These are phyloP conservation scores for Embiotoca jacksoni DNA, from an alignment of 2,113 vertebrate genomes.

Conservation along the genomic window DNA sequence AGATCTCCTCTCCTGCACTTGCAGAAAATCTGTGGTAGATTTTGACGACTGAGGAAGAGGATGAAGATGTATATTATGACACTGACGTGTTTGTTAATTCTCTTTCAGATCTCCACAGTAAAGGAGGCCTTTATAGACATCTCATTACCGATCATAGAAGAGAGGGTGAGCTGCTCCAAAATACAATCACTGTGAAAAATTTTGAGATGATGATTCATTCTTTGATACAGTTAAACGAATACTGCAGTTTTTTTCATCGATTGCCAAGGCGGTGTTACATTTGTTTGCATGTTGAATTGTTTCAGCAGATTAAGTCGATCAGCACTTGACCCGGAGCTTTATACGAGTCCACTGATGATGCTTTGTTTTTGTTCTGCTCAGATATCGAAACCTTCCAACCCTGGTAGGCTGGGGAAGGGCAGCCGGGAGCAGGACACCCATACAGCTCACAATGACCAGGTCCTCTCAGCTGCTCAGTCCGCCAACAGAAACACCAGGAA, in stretches of 20 bases:
- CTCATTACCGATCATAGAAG: slow-evolving; percentile 98
- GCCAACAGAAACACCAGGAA: slow-evolving; percentile 86
- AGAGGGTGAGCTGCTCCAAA: slow-evolving; percentile 90
- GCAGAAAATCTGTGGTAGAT: slow-evolving; percentile 5
- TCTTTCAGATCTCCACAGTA: slow-evolving; percentile 93
- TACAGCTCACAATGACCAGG: slow-evolving; percentile 73
- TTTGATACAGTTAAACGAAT: too few species aligned
- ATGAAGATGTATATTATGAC: not conserved
- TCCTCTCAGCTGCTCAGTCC: slow-evolving; percentile 72
- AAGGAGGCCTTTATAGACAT: slow-evolving; percentile 99
- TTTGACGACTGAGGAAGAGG: not conserved
- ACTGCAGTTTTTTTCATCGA: too few species aligned
- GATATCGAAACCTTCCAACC: slow-evolving; percentile 93
- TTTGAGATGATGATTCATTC: too few species aligned
- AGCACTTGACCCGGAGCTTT: not conserved
- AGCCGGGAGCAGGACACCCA: slow-evolving; percentile 83
- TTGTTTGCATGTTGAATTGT: too few species aligned
- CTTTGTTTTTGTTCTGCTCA: slow-evolving; percentile 63
- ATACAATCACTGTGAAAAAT: not conserved
- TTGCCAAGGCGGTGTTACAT: too few species aligned
- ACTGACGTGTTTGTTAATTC: slow-evolving; percentile 20
- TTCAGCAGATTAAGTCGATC: not conserved
- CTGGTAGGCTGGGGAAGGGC: slow-evolving; percentile 87
- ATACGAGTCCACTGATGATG: not conserved
- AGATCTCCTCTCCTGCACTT: not conserved